These are phyloP conservation scores for Megalonaias nervosa DNA, from an alignment of 1,140 invertebrate species.

Conservation along the genomic window DNA sequence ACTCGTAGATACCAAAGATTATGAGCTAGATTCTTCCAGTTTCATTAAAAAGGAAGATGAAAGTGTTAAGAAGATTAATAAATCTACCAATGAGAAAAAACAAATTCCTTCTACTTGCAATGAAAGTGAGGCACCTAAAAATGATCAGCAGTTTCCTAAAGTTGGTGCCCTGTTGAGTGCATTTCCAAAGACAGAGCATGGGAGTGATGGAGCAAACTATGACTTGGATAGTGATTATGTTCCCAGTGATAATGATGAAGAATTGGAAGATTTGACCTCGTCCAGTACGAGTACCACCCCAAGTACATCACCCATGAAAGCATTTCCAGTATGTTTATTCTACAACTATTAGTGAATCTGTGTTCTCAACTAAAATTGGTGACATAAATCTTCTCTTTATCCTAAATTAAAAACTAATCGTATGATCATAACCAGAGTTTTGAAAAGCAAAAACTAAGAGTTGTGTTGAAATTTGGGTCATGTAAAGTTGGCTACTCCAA, in stretches of 20 bases:
- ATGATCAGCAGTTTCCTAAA: conserved; percentile 34
- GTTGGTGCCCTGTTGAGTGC: conserved; percentile 47
- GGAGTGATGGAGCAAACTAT: conserved; percentile 8
- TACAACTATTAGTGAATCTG: not conserved
- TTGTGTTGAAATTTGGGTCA: not conserved
- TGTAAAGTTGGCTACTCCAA: not conserved
- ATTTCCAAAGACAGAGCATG: conserved; percentile 19
- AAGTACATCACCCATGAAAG: conserved; percentile 40
- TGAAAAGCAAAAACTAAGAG: not conserved
- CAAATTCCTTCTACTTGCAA: not conserved
- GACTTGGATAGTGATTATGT: conserved; percentile 63
- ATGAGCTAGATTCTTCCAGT: conserved; percentile 34
- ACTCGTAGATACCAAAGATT: conserved; percentile 32
- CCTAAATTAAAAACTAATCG: not conserved
- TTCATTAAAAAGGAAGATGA: not conserved
- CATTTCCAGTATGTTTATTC: conserved; percentile 33
- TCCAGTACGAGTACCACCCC: conserved; percentile 33
- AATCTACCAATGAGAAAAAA: not conserved
- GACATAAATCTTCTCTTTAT: not conserved
- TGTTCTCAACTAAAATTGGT: not conserved
- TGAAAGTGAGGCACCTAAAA: not conserved
- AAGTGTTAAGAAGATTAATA: conserved; percentile 7
- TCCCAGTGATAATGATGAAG: conserved; percentile 57
- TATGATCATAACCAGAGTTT: not conserved
- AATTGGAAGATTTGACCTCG: not conserved